Percentiles rank a stretch among this genome's conserved stretches.
Conservation (phyloP, 1,140 invertebrate species). For the Pantala flavescens region DNA sequence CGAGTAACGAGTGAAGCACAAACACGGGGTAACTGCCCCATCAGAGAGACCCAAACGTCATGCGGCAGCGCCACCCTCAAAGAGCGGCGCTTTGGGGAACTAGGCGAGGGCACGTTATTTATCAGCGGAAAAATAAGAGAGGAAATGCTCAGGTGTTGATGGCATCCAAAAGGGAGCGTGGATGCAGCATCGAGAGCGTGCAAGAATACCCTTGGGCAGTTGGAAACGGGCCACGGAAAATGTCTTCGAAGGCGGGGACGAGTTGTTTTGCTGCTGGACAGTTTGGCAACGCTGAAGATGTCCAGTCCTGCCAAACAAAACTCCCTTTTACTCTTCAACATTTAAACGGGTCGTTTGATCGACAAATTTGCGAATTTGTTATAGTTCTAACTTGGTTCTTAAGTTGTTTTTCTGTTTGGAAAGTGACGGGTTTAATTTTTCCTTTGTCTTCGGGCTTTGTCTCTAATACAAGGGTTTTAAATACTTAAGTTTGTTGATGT, state of each 20-base stretch:
- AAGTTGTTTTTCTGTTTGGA: too few relatives aligned
- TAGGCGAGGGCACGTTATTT: not conserved
- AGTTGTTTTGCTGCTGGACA: not conserved
- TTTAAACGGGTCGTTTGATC: too few relatives aligned
- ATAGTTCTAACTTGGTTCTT: too few relatives aligned
- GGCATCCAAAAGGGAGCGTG: not conserved
- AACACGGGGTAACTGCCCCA: too few relatives aligned
- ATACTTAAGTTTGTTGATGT: too few relatives aligned
- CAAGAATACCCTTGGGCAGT: not conserved
- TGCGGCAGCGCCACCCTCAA: not conserved
- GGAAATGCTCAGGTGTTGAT: not conserved
- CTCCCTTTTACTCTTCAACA: too few relatives aligned
- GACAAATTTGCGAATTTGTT: too few relatives aligned
- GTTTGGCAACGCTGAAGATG: not conserved
- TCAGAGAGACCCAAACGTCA: not conserved
- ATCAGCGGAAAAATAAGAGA: too few relatives aligned
- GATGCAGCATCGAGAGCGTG: not conserved
- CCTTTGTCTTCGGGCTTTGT: too few relatives aligned
- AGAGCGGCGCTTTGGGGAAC: not conserved
- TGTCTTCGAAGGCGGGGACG: not conserved
- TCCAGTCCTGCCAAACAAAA: not conserved
- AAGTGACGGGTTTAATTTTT: too few relatives aligned
- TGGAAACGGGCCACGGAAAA: not conserved
- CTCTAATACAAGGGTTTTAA: too few relatives aligned
- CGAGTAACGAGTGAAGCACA: too few relatives aligned